Base-by-base conservation (phyloP, 2,797 vertebrate genomes). In the Falco columbarius region DNA sequence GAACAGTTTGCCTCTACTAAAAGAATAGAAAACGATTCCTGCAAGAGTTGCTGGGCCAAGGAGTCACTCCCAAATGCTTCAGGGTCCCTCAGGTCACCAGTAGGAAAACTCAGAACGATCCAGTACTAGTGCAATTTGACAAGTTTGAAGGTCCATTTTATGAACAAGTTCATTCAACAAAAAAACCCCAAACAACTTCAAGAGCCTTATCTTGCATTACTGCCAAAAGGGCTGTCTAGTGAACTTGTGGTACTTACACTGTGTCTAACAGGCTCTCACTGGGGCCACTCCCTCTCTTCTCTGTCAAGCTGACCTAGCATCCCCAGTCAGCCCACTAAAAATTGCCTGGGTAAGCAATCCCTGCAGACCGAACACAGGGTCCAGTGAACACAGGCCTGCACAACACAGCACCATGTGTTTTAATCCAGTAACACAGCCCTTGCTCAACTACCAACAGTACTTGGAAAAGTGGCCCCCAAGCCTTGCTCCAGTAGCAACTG, bases 371-470 rank as follows among this genome's bases (percentile, higher is more conserved):
- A 86, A 81, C 49, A 52, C 13, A 71, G 30, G 59, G 40, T 16
- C 42, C 36, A 89, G 62, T 74, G 93, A 72, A 56, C 65, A 34
- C 30, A 56, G 52, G 18, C 36, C 36, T n/a, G 63, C 24, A 46
- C 2, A 1, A 55, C 66, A 74, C 32, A 73, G 40, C 22, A 34
- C 17, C 0, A 0, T 1, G 4, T 32, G 34, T 71, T 90, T 63
- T 52, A 77, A 74, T 40, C 52, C 68, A 86, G 19, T 20, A 91
- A 87, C 14, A 36, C 23, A 66, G 63, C 24, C 51, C 84, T 79
- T 23, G 9, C 51, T 63, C 49, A 71, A 29, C 54, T 29, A 70
- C 30, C 54, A 81, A 34, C 10, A 55, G 8, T 3, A 46, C 8
- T 7, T 58, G 24, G 34, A 44, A 90, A 80, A 88, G 24, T 4